Percentiles rank a stretch among this genome's conserved stretches.
Evolutionary conservation across 2,113 vertebrate species (phyloP).

Genomic region (Bostrychus sinensis): DNA sequence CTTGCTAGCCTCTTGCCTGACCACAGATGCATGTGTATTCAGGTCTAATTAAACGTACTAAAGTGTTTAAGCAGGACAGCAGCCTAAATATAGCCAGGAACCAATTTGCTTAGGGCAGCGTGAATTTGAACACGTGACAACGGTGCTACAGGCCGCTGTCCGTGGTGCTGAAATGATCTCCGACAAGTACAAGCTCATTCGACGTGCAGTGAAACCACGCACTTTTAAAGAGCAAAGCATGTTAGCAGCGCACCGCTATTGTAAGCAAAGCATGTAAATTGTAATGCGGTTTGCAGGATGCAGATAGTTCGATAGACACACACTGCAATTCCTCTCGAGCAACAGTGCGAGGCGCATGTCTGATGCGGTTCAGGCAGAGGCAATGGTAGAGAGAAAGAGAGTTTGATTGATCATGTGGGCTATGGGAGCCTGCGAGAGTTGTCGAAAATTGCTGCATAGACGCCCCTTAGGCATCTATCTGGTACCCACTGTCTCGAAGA

Average conservation of each 20-base stretch:
- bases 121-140: constrained; percentile 57
- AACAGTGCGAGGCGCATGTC: constrained; percentile 76
- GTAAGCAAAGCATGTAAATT: background rate
- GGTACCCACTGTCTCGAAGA: constrained; percentile 61
- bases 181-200: background rate
- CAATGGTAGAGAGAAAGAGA: constrained; percentile 65
- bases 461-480: constrained; percentile 74
- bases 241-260: background rate
- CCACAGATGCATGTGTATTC: constrained; percentile 1
- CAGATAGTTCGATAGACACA: constrained; percentile 54
- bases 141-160: constrained; percentile 67
- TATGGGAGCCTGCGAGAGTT: constrained; percentile 77
- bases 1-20: background rate
- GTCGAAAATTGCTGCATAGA: constrained; percentile 81
- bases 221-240: background rate
- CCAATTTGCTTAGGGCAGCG: constrained; percentile 54
- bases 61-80: constrained; percentile 55
- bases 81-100: constrained; percentile 63
- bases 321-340: constrained; percentile 73
- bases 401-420: constrained; percentile 79
- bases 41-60: constrained; percentile 37
- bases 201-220: background rate
- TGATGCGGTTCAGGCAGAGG: constrained; percentile 61
- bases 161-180: constrained; percentile 72
- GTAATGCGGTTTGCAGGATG: constrained; percentile 50